Evolutionary conservation across 2,113 vertebrate genomes (phyloP).

Genomic region (Otolemur garnettii): DNA sequence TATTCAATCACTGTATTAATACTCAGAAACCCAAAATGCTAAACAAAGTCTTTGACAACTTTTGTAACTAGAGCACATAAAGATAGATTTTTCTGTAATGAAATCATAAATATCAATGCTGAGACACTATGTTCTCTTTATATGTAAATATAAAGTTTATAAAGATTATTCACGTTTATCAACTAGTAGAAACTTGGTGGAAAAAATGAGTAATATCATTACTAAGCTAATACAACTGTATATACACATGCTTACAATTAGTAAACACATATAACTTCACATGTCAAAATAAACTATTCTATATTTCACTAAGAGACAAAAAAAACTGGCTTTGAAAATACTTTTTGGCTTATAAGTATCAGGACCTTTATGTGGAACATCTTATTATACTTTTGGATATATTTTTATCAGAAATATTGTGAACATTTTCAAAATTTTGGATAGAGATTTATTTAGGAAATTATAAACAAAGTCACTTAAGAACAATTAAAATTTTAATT

Average conservation of each 20-base stretch:
- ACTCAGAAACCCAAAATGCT: background rate
- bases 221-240: background rate
- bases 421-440: background rate
- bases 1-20: background rate
- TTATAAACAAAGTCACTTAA: background rate
- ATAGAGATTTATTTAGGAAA: background rate
- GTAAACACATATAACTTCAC: background rate
- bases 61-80: background rate
- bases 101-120: background rate
- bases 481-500: background rate
- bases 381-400: background rate
- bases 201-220: background rate
- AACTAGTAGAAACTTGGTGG: background rate
- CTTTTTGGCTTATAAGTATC: background rate
- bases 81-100: background rate
- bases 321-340: background rate
- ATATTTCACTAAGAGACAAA: background rate
- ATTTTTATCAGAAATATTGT: constrained; percentile 13
- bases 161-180: background rate
- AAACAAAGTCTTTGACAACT: background rate
- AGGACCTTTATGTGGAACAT: background rate
- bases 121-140: background rate
- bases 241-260: background rate
- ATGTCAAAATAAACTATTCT: background rate
- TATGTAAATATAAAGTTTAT: background rate